A percentile compares a stretch with the other conserved stretches of the same genome.
phyloP scores from a whole-genome alignment of 2,888 invertebrate species.

The Euzetes globulus region DNA sequence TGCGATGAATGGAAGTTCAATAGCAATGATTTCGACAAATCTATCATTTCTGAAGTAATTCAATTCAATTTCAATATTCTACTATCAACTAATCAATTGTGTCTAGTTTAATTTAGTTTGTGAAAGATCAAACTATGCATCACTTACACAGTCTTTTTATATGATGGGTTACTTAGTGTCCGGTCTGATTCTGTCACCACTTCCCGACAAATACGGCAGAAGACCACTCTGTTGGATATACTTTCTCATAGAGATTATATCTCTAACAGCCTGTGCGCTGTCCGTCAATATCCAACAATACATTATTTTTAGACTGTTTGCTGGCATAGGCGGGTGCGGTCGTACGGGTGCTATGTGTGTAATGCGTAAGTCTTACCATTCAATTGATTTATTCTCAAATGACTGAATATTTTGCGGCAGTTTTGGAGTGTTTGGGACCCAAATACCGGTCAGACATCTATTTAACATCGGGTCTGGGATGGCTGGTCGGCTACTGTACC shows the following conservation, averaged over 20 bases:
- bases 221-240: neutral
- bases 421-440: conserved; percentile 6
- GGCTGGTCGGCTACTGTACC: conserved; percentile 30
- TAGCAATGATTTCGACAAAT: neutral
- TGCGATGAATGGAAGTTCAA: conserved; percentile 20
- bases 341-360: neutral
- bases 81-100: neutral
- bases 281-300: conserved; percentile 8
- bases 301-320: neutral
- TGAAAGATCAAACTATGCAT: neutral
- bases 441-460: conserved; percentile 18
- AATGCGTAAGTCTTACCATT: neutral
- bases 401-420: no score
- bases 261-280: neutral
- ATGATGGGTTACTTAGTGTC: conserved; percentile 19
- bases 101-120: conserved; percentile 29
- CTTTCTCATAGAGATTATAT: conserved; percentile 1
- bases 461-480: conserved; percentile 18
- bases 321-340: conserved; percentile 6
- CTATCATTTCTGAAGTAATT: conserved; percentile 28
- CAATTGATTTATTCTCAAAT: no score
- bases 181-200: neutral
- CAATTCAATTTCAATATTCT: no score
- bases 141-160: conserved; percentile 24
- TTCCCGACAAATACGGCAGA: conserved; percentile 21